phyloP scores from a whole-genome alignment of 2,888 invertebrate species.

The Papilio demoleus region DNA sequence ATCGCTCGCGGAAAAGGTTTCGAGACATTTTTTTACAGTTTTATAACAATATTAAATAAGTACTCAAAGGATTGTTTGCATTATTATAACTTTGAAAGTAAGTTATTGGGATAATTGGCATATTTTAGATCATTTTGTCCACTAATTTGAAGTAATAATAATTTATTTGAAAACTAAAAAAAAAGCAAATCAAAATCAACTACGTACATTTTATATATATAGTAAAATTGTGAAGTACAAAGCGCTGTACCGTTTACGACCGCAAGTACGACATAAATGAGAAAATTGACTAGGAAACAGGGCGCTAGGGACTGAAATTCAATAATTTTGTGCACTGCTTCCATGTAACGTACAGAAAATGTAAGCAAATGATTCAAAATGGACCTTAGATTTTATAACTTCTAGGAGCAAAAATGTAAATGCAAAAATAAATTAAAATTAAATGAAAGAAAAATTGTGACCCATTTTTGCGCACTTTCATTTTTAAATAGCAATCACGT shows the following conservation, averaged over 20 bases:
- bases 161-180: too few relatives aligned
- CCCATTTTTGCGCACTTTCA: not conserved
- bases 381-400: not conserved
- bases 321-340: slow-evolving; percentile 3
- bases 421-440: not conserved
- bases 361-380: not conserved
- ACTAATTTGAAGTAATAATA: too few relatives aligned
- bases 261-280: not conserved
- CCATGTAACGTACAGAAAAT: not conserved
- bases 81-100: not conserved
- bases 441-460: not conserved
- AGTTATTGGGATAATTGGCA: too few relatives aligned
- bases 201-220: not conserved
- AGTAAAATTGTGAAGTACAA: not conserved
- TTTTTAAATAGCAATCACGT: not conserved
- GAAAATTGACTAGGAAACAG: slow-evolving; percentile 1
- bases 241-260: not conserved
- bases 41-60: slow-evolving; percentile 6
- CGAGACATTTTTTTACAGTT: not conserved
- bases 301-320: not conserved
- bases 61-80: not conserved
- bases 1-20: slow-evolving; percentile 3
- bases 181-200: not conserved
- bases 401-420: not conserved
- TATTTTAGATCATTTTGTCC: too few relatives aligned